Base-by-base conservation (phyloP, 2,888 invertebrate species). In the Leptopilina drosophilae region DNA sequence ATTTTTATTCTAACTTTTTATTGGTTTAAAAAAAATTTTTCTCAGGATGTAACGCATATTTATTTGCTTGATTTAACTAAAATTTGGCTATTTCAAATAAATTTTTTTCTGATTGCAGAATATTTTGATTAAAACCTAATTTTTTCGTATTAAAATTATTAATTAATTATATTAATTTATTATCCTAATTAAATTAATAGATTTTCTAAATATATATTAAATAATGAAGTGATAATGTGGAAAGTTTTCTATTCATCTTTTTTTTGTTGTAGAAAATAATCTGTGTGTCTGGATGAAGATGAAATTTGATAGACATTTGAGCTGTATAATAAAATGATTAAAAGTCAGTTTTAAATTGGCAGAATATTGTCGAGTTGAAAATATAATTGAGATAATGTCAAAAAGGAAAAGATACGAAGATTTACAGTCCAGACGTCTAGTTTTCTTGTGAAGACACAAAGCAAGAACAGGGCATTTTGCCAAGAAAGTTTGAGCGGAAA, bases 331-430 rank as follows among this genome's bases (percentile, higher is more conserved):
- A 42, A 42, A 42, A 64, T 81, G 77, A 40, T 77, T 64, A 84
- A 80, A 85, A 84, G 85, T 82, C 83, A 78, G 33, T 33, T 82
- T 85, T 84, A 82, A 85, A 84, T 82, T 80, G 69, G 80, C 81
- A 81, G 76, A 79, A 79, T 33, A 33, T 77, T 77, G 79, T 81
- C 80, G 80, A 82, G 75, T 79, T 77, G 66, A 79, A 83, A 85
- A 85, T 84, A 82, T 69, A 78, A 78, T 53, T 77, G 77, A 73
- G 67, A 76, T 53, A 67, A 79, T 82, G 84, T 80, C 84, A 83
- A 77, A 49, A 62, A 75, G 76, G 80, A 78, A 67, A 49, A 26
- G 67, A 26, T 15, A 20, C 20, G 53, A 73, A 82, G 82, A 85
- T 85, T 84, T 78, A 85, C 69, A 56, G 77, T 73, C 59, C 67